Evolutionary conservation across 2,888 invertebrate species (phyloP).

Genomic region (Drosophila suboccidentalis): DNA sequence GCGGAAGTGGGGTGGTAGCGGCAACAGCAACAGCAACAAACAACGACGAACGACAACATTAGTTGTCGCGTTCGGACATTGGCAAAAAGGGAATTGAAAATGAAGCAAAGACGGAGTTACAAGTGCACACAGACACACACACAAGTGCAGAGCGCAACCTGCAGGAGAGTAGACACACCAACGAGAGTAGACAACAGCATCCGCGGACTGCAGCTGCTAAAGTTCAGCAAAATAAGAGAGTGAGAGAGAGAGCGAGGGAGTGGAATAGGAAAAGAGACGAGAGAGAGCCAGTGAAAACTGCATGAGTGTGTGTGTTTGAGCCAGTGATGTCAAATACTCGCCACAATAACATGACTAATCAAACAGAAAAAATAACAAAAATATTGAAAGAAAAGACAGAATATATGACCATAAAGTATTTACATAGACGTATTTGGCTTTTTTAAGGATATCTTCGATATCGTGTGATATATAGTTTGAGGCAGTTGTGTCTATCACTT

Average conservation of each 20-base stretch:
- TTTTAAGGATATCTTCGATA: no score
- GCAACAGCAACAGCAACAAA: conserved; percentile 11
- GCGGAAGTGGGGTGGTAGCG: conserved; percentile 47
- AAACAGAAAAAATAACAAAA: neutral
- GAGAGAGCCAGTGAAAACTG: conserved; percentile 30
- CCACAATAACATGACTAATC: neutral
- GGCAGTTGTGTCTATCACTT: no score
- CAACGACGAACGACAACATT: conserved; percentile 3
- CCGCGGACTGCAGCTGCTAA: conserved; percentile 28
- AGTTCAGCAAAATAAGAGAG: neutral
- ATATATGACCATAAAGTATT: neutral
- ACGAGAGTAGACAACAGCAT: conserved; percentile 42
- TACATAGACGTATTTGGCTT: no score
- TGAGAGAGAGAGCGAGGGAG: conserved; percentile 22
- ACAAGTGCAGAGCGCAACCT: conserved; percentile 67
- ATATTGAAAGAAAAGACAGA: neutral
- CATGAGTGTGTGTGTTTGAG: conserved; percentile 4
- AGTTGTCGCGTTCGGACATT: conserved; percentile 36
- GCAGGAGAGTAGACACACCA: conserved; percentile 57
- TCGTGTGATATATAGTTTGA: no score
- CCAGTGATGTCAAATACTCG: neutral
- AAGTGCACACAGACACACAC: conserved; percentile 53
- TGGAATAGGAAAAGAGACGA: conserved; percentile 15
- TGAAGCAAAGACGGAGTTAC: conserved; percentile 29
- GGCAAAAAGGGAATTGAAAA: conserved; percentile 56